Evolutionary conservation across 2,888 invertebrate species (phyloP).

Genomic region (Cylindroiulus punctatus): DNA sequence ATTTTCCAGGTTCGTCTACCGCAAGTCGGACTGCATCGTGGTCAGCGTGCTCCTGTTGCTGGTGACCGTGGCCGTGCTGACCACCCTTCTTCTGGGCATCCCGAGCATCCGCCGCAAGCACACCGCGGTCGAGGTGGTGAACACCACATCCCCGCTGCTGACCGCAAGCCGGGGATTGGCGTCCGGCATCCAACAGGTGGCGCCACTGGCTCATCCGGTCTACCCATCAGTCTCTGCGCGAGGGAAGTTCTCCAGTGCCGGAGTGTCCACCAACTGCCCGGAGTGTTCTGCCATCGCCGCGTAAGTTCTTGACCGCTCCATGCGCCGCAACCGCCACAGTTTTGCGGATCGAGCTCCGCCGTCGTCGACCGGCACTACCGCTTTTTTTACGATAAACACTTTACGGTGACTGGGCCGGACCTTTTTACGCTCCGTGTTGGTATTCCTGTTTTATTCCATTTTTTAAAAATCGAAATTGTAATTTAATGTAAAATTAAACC

Average conservation of each 20-base stretch:
- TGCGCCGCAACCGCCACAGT: not conserved
- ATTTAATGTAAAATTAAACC: too few relatives aligned
- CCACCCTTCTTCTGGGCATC: slow-evolving; percentile 51
- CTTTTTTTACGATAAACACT: too few relatives aligned
- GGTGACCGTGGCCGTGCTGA: slow-evolving; percentile 16
- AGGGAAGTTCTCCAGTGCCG: not conserved
- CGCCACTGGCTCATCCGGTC: slow-evolving; percentile 9
- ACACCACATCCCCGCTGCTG: not conserved
- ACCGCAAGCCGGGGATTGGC: too few relatives aligned
- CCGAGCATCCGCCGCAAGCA: slow-evolving; percentile 51
- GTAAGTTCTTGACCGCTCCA: slow-evolving; percentile 48
- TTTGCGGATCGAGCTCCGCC: too few relatives aligned
- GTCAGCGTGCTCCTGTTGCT: slow-evolving; percentile 6
- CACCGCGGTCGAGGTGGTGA: not conserved
- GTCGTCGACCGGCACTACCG: too few relatives aligned
- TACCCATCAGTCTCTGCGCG: not conserved
- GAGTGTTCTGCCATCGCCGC: slow-evolving; percentile 53
- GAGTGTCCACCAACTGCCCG: slow-evolving; percentile 51
- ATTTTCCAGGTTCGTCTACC: slow-evolving; percentile 45
- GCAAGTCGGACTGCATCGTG: slow-evolving; percentile 48
- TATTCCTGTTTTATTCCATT: too few relatives aligned
- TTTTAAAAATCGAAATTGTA: too few relatives aligned
- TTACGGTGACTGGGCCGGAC: too few relatives aligned
- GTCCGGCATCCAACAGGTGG: not conserved
- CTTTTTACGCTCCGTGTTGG: too few relatives aligned